Conservation (phyloP, 2,888 invertebrate genomes). For the Cenopis cana region DNA sequence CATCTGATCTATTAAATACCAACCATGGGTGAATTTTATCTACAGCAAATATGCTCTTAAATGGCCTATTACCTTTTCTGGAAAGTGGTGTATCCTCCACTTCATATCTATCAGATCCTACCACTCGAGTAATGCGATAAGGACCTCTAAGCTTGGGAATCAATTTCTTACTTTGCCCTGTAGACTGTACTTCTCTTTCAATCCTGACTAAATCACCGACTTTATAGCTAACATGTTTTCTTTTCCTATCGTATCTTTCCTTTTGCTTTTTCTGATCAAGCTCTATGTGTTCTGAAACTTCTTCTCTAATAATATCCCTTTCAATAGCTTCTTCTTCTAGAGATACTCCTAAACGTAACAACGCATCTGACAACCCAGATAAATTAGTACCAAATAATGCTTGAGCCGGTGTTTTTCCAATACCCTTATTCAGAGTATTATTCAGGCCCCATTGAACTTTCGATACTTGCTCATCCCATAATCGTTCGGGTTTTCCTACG, state of each 20-base stretch:
- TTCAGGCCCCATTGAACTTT: too few species aligned
- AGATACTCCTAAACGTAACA: too few species aligned
- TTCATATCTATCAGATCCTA: conserved; percentile 35
- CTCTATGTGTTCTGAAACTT: not conserved
- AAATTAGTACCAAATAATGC: too few species aligned
- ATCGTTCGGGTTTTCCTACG: too few species aligned
- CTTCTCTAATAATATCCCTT: conserved; percentile 33
- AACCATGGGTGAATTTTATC: conserved; percentile 38
- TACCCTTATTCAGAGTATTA: too few species aligned
- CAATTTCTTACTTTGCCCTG: conserved; percentile 44
- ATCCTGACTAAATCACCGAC: conserved; percentile 47
- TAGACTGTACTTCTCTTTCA: conserved; percentile 32
- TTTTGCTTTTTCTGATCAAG: conserved; percentile 47
- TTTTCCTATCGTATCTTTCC: conserved; percentile 39
- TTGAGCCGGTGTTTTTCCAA: too few species aligned
- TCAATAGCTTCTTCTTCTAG: too few species aligned
- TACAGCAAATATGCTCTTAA: conserved; percentile 11
- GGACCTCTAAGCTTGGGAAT: conserved; percentile 37
- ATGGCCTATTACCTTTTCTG: not conserved
- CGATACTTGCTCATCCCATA: too few species aligned
- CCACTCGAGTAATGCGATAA: conserved; percentile 32
- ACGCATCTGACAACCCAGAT: too few species aligned
- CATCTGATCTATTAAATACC: conserved; percentile 1
- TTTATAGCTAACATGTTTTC: conserved; percentile 38
- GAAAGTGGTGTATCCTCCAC: not conserved